Conservation (phyloP, 2,888 invertebrate species). For the Cheilosia grossa region DNA sequence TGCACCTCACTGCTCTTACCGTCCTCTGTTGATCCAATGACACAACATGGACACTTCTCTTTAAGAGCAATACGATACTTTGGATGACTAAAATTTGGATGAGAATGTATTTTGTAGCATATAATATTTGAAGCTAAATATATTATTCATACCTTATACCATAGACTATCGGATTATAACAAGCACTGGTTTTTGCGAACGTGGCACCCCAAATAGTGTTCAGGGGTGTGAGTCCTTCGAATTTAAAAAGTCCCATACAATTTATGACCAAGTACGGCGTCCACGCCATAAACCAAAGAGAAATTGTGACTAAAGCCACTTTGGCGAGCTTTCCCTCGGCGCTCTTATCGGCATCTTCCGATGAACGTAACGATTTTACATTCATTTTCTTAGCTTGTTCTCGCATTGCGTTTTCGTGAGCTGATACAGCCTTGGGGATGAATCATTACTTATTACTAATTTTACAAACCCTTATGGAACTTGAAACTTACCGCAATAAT, state of each 20-base stretch:
- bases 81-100: conserved; percentile 84
- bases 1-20: conserved; percentile 80
- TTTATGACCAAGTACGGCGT: conserved; percentile 94
- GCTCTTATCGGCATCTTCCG: conserved; percentile 90
- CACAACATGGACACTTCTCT: conserved; percentile 86
- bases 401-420: conserved; percentile 93
- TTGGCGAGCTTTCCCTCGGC: conserved; percentile 95
- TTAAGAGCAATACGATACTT: conserved; percentile 86
- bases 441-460: neutral
- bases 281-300: conserved; percentile 96
- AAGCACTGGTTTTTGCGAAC: conserved; percentile 95
- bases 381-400: conserved; percentile 98
- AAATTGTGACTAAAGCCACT: conserved; percentile 95
- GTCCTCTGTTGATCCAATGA: conserved; percentile 82
- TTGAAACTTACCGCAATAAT: conserved; percentile 88
- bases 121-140: neutral
- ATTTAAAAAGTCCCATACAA: conserved; percentile 90
- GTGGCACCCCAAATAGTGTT: conserved; percentile 95
- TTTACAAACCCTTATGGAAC: neutral
- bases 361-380: conserved; percentile 92
- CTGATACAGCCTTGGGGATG: conserved; percentile 87
- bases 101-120: neutral
- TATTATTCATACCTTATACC: conserved; percentile 89
- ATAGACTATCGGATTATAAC: conserved; percentile 95
- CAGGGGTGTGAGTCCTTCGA: conserved; percentile 89